Evolutionary conservation across 1,140 invertebrate genomes (phyloP).

Genomic region (Zaprionus inermis): DNA sequence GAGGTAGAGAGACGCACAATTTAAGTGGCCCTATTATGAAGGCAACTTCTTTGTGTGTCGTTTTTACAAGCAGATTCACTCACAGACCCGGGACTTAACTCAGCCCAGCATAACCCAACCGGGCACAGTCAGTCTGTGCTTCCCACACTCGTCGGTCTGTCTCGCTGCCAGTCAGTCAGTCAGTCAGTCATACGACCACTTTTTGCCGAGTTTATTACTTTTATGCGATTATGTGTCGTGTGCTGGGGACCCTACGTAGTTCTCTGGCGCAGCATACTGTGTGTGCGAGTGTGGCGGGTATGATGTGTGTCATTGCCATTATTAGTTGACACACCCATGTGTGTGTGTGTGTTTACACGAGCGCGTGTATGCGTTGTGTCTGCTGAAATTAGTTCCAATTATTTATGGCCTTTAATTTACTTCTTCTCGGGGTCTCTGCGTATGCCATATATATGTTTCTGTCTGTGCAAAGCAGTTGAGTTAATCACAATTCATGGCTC

Average conservation of each 20-base stretch:
- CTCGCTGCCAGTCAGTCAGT: constrained; percentile 31
- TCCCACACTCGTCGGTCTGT: no score
- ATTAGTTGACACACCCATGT: constrained; percentile 56
- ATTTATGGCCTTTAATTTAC: constrained; percentile 63
- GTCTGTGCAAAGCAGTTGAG: constrained; percentile 5
- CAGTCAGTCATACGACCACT: constrained; percentile 61
- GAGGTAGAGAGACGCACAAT: constrained; percentile 25
- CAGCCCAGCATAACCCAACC: constrained; percentile 1
- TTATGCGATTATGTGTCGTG: constrained; percentile 78
- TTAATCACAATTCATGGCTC: constrained; percentile 49
- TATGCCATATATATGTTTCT: not conserved
- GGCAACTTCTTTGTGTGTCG: constrained; percentile 40
- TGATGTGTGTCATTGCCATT: constrained; percentile 67
- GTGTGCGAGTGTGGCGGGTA: constrained; percentile 4
- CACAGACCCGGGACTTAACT: constrained; percentile 1
- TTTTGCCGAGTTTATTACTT: constrained; percentile 79
- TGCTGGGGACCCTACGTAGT: constrained; percentile 34
- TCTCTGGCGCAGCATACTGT: not conserved
- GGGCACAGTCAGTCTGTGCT: constrained; percentile 25
- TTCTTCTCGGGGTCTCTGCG: constrained; percentile 26
- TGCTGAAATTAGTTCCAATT: constrained; percentile 72
- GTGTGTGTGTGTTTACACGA: constrained; percentile 14
- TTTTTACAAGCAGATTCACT: constrained; percentile 27
- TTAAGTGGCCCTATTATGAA: constrained; percentile 63
- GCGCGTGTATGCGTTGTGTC: constrained; percentile 17